phyloP scores from a whole-genome alignment of 2,113 vertebrate species.

The Pipa parva region DNA sequence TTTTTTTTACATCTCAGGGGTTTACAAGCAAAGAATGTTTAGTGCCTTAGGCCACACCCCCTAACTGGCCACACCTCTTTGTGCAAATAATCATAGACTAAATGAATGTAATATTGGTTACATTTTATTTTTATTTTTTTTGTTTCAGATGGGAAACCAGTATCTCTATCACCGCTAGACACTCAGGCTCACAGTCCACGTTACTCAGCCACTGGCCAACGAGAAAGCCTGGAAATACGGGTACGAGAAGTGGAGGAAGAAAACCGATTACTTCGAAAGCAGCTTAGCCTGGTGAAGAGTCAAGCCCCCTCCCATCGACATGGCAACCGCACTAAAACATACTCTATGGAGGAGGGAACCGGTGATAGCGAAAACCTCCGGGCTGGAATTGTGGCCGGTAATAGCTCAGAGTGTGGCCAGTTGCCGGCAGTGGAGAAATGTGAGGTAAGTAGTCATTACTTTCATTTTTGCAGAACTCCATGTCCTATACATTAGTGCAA shows the following conservation, averaged over 20 bases:
- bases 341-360: slow-evolving; percentile 86
- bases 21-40: too few species aligned
- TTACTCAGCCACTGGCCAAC: slow-evolving; percentile 65
- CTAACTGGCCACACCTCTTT: too few species aligned
- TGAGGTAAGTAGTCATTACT: slow-evolving; percentile 69
- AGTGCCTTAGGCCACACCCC: too few species aligned
- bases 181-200: slow-evolving; percentile 75
- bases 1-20: too few species aligned
- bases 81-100: too few species aligned
- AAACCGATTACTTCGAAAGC: slow-evolving; percentile 80
- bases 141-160: slow-evolving; percentile 79
- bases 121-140: slow-evolving; percentile 15
- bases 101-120: too few species aligned
- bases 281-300: slow-evolving; percentile 79
- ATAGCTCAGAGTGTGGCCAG: slow-evolving; percentile 88
- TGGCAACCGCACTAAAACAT: slow-evolving; percentile 77
- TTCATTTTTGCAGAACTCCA: too few species aligned
- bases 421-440: slow-evolving; percentile 93
- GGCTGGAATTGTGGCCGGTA: slow-evolving; percentile 70
- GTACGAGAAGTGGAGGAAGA: slow-evolving; percentile 91
- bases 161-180: slow-evolving; percentile 82
- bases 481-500: too few species aligned
- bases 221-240: slow-evolving; percentile 83
- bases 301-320: slow-evolving; percentile 55
- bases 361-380: slow-evolving; percentile 86